phyloP scores from a whole-genome alignment of 2,797 vertebrate species.

The Taenioides sp. region DNA sequence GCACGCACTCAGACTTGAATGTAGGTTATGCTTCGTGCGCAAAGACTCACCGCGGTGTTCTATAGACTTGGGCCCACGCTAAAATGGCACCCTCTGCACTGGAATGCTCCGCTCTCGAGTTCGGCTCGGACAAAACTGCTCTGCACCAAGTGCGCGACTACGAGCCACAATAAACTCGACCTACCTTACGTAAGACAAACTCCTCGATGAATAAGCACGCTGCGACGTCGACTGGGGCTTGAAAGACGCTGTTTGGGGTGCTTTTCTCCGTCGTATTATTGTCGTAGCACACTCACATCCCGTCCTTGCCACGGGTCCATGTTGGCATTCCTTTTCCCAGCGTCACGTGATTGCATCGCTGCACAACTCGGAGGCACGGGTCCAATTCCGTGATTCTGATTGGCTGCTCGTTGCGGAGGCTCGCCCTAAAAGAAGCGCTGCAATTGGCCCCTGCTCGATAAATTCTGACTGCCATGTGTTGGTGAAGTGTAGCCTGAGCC shows the following conservation, averaged over 20 bases:
- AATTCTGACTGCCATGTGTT: conserved; percentile 67
- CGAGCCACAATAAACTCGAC: conserved; percentile 1
- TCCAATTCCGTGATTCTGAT: conserved; percentile 61
- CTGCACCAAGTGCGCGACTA: conserved; percentile 13
- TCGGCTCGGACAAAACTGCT: conserved; percentile 52
- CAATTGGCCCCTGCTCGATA: conserved; percentile 66
- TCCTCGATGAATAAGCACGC: not conserved
- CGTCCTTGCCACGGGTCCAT: conserved; percentile 82
- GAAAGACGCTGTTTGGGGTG: not conserved
- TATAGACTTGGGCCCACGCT: not conserved
- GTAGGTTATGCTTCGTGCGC: not conserved
- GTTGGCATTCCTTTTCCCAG: conserved; percentile 75
- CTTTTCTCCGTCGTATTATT: conserved; percentile 63
- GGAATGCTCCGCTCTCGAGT: conserved; percentile 60
- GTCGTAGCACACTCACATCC: conserved; percentile 52
- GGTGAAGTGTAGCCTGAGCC: conserved; percentile 9
- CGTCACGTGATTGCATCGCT: conserved; percentile 80
- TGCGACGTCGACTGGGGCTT: conserved; percentile 29
- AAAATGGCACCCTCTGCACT: conserved; percentile 28
- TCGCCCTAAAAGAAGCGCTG: conserved; percentile 65
- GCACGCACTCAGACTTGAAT: not conserved
- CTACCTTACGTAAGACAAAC: conserved; percentile 47
- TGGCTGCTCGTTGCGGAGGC: conserved; percentile 73
- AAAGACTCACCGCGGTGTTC: not conserved
- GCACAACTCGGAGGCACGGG: conserved; percentile 74